Evolutionary conservation across 2,888 invertebrate genomes (phyloP).

Genomic region (Hydriomena furcata): DNA sequence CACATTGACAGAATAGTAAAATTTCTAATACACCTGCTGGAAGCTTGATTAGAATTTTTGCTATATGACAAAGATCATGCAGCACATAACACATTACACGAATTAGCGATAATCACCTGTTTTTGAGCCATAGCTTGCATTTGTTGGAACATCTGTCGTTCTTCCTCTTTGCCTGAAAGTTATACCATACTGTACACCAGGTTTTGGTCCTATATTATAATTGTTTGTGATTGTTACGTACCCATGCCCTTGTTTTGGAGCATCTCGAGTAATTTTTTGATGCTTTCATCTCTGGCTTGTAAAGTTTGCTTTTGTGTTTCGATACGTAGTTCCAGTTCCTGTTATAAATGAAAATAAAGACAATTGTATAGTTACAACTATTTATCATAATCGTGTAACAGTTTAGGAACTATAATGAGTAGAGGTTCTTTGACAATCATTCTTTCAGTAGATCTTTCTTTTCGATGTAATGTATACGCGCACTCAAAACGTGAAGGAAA

Average conservation of each 20-base stretch:
- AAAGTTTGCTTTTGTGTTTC: conserved; percentile 99
- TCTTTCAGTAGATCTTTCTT: too few species aligned
- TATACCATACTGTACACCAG: conserved; percentile 68
- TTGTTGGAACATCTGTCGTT: conserved; percentile 97
- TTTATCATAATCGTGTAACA: too few species aligned
- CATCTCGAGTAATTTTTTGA: conserved; percentile 99
- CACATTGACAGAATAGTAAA: conserved; percentile 48
- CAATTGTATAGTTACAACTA: too few species aligned
- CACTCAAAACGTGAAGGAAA: too few species aligned
- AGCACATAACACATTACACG: conserved; percentile 39
- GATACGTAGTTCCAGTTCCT: conserved; percentile 97
- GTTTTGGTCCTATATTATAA: conserved; percentile 27
- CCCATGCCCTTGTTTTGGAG: conserved; percentile 98
- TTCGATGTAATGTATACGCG: too few species aligned
- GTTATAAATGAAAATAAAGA: conserved; percentile 47
- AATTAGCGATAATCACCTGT: conserved; percentile 87
- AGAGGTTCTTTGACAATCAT: too few species aligned
- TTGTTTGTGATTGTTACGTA: conserved; percentile 75
- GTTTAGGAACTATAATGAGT: too few species aligned
- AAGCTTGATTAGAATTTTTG: conserved; percentile 48
- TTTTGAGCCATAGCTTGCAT: conserved; percentile 98
- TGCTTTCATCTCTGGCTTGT: conserved; percentile 98
- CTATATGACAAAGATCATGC: conserved; percentile 51
- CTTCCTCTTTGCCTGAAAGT: conserved; percentile 95
- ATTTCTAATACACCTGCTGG: conserved; percentile 44